A percentile compares a stretch with the other conserved stretches of the same genome.
Conservation (phyloP, 2,113 vertebrate species). For the Pituophis catenifer region DNA sequence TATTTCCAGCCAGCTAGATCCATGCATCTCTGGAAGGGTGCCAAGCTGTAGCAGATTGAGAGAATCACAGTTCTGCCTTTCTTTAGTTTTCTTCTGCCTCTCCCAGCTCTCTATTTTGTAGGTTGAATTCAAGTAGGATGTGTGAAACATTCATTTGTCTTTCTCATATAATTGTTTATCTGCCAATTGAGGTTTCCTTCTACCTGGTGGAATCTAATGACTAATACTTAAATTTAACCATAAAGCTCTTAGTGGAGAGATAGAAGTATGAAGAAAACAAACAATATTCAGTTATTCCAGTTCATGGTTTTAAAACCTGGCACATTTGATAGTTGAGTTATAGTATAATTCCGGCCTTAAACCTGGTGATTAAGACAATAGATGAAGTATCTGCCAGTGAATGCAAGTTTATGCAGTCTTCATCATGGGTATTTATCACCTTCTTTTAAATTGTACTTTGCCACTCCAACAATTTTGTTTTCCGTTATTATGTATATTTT, state of each 20-base stretch:
- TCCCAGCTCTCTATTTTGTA: slow-evolving; percentile 45
- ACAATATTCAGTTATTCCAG: slow-evolving; percentile 46
- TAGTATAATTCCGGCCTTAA: slow-evolving; percentile 42
- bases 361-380: slow-evolving; percentile 34
- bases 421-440: background rate
- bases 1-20: background rate
- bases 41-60: background rate
- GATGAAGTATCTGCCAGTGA: background rate
- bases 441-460: slow-evolving; percentile 1
- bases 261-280: slow-evolving; percentile 27
- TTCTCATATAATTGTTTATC: slow-evolving; percentile 69
- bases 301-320: slow-evolving; percentile 23
- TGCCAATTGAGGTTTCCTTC: slow-evolving; percentile 67
- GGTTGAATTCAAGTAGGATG: slow-evolving; percentile 59
- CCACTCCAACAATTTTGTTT: background rate
- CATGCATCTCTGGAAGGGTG: background rate
- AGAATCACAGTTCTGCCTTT: background rate
- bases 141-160: slow-evolving; percentile 69
- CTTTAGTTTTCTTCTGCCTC: slow-evolving; percentile 29
- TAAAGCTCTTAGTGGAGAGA: slow-evolving; percentile 60
- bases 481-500: background rate
- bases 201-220: slow-evolving; percentile 63
- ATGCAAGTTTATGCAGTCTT: background rate
- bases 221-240: slow-evolving; percentile 59
- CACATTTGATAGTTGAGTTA: background rate